These are phyloP conservation scores for Dendrolimus houi DNA, from an alignment of 2,888 invertebrate species.

Conservation along the genomic window DNA sequence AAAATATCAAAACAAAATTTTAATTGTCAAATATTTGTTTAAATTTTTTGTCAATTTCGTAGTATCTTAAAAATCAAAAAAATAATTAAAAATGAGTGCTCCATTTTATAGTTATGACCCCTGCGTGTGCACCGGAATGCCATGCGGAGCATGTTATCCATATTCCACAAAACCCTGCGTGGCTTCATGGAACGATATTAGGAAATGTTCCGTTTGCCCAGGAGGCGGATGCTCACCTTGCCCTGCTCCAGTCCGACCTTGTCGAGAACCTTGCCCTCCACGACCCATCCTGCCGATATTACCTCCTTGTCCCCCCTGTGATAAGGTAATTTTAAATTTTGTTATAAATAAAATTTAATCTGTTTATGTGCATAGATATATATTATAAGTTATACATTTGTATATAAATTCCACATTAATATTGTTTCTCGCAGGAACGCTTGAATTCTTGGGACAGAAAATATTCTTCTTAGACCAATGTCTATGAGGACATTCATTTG, in stretches of 20 bases:
- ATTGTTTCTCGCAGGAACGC: no score
- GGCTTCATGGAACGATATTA: constrained; percentile 44
- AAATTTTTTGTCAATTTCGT: no score
- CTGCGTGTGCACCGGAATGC: constrained; percentile 51
- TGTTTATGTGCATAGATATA: no score
- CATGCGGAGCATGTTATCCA: constrained; percentile 62
- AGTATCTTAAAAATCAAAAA: not conserved
- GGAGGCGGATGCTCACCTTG: constrained; percentile 66
- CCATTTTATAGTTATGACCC: constrained; percentile 65
- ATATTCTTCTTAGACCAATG: no score
- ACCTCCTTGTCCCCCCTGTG: constrained; percentile 59
- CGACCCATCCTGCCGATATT: constrained; percentile 49
- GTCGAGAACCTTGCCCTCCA: constrained; percentile 46
- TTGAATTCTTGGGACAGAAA: no score
- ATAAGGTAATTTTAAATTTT: constrained; percentile 34
- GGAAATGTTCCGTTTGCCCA: constrained; percentile 56
- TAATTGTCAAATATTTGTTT: no score
- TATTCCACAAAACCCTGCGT: constrained; percentile 57
- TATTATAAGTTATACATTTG: no score
- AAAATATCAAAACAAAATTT: no score
- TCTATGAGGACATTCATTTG: no score
- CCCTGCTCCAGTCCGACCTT: constrained; percentile 61
- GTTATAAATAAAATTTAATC: no score
- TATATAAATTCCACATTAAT: no score
- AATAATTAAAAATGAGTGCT: constrained; percentile 53